Evolutionary conservation across 2,797 vertebrate genomes (phyloP).

Genomic region (Gadopsis bispinosus): DNA sequence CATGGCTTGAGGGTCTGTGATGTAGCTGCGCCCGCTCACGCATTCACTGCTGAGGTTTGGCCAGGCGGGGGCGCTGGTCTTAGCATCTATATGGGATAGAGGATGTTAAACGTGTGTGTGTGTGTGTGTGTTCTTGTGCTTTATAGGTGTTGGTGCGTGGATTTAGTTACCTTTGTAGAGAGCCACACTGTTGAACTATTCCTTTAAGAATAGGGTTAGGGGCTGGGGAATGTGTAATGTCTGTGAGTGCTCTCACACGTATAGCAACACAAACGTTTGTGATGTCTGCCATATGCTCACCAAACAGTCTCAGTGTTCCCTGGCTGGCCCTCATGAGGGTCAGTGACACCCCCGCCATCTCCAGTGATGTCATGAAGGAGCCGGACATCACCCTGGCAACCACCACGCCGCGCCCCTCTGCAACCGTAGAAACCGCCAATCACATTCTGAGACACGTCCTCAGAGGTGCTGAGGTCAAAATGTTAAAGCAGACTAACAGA

Average conservation of each 20-base stretch:
- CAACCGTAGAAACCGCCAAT: neutral
- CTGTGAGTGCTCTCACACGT: neutral
- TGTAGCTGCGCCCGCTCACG: conserved; percentile 75
- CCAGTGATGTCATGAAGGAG: conserved; percentile 94
- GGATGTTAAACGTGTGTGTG: no score
- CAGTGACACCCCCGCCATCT: conserved; percentile 94
- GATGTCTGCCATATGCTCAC: conserved; percentile 76
- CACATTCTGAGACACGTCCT: neutral
- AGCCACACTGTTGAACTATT: neutral
- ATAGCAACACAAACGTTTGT: neutral
- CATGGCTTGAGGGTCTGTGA: conserved; percentile 63
- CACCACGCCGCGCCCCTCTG: conserved; percentile 85
- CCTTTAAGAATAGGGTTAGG: neutral
- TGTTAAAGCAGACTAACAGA: neutral
- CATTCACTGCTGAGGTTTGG: conserved; percentile 80
- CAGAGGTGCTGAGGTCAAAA: neutral
- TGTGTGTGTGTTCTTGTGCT: neutral
- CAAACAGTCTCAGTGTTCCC: conserved; percentile 88
- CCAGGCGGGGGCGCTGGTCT: conserved; percentile 90
- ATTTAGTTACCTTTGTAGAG: neutral
- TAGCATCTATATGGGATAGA: conserved; percentile 81
- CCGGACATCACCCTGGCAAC: conserved; percentile 90
- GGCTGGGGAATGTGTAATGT: neutral
- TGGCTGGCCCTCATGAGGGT: conserved; percentile 87
- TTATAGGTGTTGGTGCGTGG: neutral